Evolutionary conservation across 2,113 vertebrate genomes (phyloP), one percentile per base, ranked within the genome.

Genomic region (Pachycephala philippinensis): DNA sequence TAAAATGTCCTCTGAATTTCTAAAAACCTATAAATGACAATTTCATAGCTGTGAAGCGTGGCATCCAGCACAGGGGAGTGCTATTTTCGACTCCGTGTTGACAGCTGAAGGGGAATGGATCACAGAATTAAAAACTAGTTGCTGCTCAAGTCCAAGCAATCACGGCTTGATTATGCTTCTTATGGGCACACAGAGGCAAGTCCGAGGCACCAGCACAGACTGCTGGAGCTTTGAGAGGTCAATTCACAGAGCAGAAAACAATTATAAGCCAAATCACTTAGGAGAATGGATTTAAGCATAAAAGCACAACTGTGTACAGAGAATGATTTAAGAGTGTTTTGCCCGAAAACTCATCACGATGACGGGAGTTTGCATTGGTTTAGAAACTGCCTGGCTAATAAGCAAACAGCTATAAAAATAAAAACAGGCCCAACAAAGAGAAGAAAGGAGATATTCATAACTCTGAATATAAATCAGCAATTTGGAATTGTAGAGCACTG

Each of bases 31-130:
- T 61, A 89, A 88, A 86, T 49, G 91, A 89, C 84, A 81, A 93
- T 89, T 91, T 83, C 82, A 37, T 71, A 64, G 90, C 93, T 85
- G 91, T 61, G 84, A 87, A 95, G 93, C 66, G 13, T 76, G 83
- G 88, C 90, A 65, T 44, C 96, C n/a, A 79, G 90, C 66, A 22
- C 89, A 76, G 94, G 95, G 82, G 87, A 95, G 78, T 57, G 61
- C 89, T 90, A 81, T 83, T 85, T 91, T 68, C 49, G 70, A 91
- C 82, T 89, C 65, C 0, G 54, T 82, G 78, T 65, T 87, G 93
- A 95, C 93, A 92, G 89, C 84, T 92, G 93, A 95, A 91, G 37
- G 91, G 87, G 93, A 95, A 94, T 82, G 93, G 94, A 94, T 94
- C 89, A 54, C 54, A 76, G 79, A 91, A 93, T 91, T 87, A 95